These are phyloP conservation scores for Pterobdella sp. DNA, from an alignment of 2,888 invertebrate species.

Conservation along the genomic window DNA sequence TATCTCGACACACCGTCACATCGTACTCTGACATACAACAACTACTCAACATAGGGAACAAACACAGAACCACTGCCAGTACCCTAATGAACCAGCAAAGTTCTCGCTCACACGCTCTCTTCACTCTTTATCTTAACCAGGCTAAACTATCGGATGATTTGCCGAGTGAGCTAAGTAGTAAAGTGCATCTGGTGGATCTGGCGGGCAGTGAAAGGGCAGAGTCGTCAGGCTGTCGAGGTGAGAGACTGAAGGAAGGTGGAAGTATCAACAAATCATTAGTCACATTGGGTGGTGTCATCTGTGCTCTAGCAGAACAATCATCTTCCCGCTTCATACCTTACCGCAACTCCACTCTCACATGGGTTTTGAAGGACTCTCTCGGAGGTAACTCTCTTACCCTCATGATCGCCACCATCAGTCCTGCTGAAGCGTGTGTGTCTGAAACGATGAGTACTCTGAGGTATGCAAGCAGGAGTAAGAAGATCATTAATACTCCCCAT, in stretches of 20 bases:
- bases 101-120: constrained; percentile 58
- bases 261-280: constrained; percentile 71
- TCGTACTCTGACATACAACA: constrained; percentile 44
- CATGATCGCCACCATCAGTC: constrained; percentile 74
- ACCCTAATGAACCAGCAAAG: constrained; percentile 66
- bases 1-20: constrained; percentile 48
- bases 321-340: constrained; percentile 62
- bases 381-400: constrained; percentile 70
- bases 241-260: constrained; percentile 65
- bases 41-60: constrained; percentile 45
- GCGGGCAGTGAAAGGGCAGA: constrained; percentile 54
- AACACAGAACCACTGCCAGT: constrained; percentile 61
- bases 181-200: constrained; percentile 54
- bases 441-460: constrained; percentile 72
- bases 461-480: constrained; percentile 69
- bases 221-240: constrained; percentile 73
- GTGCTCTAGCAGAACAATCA: constrained; percentile 56
- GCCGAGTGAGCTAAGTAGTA: constrained; percentile 51
- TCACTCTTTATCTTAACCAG: constrained; percentile 51
- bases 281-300: constrained; percentile 69
- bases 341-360: constrained; percentile 70
- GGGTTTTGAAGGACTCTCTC: constrained; percentile 71
- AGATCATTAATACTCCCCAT: constrained; percentile 61
- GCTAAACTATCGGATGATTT: constrained; percentile 48
- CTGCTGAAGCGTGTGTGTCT: constrained; percentile 67